Base-by-base conservation (phyloP, 2,888 invertebrate species). In the Omphaloscelis lunosa region DNA sequence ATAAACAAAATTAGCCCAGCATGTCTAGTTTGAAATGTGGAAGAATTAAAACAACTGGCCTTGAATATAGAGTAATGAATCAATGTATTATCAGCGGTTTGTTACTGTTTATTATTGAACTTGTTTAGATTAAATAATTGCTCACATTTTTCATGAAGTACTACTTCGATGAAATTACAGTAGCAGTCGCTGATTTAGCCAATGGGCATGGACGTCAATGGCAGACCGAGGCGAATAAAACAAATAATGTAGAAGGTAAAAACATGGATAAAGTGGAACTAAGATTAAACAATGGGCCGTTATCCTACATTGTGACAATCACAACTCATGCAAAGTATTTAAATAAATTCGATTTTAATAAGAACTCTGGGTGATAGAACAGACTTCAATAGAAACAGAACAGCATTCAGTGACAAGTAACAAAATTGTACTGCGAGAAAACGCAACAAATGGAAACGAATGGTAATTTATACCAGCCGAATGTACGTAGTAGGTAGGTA, bases 21-120 rank as follows among this genome's bases (percentile, higher is more conserved):
- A 77, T 75, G 58, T 80, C 72, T 69, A 69, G 23, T 53, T 59
- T 71, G 59, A 76, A 77, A 72, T 39, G 68, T 82, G 17, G 70
- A 48, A 61, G 58, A 80, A 74, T 83, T 68, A 78, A 75, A 80
- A 85, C 61, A 11, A 51, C 27, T 48, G 58, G 27, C 72, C 65
- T 72, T 69, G 61, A 72, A 63, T 67, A 65, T 58, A 73, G 34
- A 62, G 61, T 62, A 77, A 84, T 73, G 23, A 84, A 82, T 76
- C 48, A 70, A 72, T 73, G 72, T 62, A 65, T 78, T 71, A 81
- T 77, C 61, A 79, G 70, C 74, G 67, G 27, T 45, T 77, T 65
- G 77, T 79, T 68, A 39, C 69, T 58, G 67, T 74, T 80, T 20
- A 29, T 27, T 61, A 73, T 15, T 23, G 29, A 17, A 53, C 11